Evolutionary conservation across 2,113 vertebrate genomes (phyloP).

Genomic region (Neolamprologus longior): DNA sequence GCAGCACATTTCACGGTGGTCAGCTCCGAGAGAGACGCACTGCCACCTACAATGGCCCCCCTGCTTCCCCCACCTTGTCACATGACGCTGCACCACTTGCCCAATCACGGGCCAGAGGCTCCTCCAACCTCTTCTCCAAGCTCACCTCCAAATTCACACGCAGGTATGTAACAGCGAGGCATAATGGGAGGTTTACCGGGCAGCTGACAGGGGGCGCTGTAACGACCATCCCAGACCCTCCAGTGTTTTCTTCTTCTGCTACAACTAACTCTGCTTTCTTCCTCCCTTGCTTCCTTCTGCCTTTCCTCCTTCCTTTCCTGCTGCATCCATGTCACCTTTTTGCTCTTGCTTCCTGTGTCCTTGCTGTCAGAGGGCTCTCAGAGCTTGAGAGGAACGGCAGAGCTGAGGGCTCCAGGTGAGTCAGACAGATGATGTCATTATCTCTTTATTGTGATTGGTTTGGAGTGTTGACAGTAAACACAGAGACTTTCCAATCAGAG

Average conservation of each 20-base stretch:
- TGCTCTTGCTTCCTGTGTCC: background rate
- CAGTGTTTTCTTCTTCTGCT: background rate
- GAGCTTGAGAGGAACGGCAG: background rate
- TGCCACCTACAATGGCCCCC: conserved; percentile 88
- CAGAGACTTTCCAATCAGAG: background rate
- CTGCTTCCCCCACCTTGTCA: conserved; percentile 86
- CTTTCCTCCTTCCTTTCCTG: background rate
- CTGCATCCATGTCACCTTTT: background rate
- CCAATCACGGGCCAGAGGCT: conserved; percentile 67
- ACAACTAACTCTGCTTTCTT: background rate
- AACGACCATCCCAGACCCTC: background rate
- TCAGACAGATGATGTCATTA: background rate
- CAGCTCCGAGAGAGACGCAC: conserved; percentile 86
- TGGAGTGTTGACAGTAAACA: background rate
- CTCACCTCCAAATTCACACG: conserved; percentile 88
- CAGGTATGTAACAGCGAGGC: conserved; percentile 69
- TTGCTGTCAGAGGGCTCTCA: background rate
- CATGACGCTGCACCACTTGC: conserved; percentile 82
- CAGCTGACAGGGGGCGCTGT: background rate
- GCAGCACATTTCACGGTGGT: conserved; percentile 89
- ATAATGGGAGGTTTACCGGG: background rate
- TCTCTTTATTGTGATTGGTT: background rate
- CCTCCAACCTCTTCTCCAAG: conserved; percentile 88
- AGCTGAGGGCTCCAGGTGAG: conserved; percentile 7
- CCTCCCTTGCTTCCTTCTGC: background rate